phyloP scores from a whole-genome alignment of 2,888 invertebrate species.

The Drosophila infuscata region DNA sequence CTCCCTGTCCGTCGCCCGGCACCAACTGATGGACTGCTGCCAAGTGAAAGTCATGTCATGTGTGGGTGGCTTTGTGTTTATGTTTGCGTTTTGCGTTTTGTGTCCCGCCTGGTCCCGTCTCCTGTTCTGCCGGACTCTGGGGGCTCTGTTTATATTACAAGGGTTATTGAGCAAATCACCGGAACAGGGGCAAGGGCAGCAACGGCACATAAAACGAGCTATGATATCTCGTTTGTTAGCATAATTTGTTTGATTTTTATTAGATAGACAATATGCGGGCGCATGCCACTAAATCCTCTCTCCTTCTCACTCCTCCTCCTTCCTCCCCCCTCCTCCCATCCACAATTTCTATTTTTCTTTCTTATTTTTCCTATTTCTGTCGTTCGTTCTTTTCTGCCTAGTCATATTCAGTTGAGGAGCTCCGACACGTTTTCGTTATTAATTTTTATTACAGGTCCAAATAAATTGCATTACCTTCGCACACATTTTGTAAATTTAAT shows the following conservation, averaged over 20 bases:
- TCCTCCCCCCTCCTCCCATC: background rate
- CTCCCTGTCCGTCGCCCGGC: constrained; percentile 12
- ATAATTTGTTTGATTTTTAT: constrained; percentile 83
- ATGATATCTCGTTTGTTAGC: constrained; percentile 81
- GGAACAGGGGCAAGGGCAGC: constrained; percentile 35
- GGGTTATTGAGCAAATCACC: constrained; percentile 84
- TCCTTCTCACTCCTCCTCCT: no score
- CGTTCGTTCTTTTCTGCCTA: constrained; percentile 64
- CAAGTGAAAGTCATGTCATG: constrained; percentile 65
- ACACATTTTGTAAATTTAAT: constrained; percentile 73
- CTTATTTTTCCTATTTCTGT: constrained; percentile 10
- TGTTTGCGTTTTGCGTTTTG: constrained; percentile 42
- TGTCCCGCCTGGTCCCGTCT: background rate
- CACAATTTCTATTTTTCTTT: constrained; percentile 40
- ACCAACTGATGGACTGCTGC: constrained; percentile 77
- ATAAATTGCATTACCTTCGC: constrained; percentile 71
- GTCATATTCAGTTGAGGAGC: constrained; percentile 69
- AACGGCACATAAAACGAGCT: constrained; percentile 52
- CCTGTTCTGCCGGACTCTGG: constrained; percentile 22
- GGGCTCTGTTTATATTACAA: constrained; percentile 81
- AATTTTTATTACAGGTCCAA: constrained; percentile 81
- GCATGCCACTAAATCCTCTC: constrained; percentile 31
- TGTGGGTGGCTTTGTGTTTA: constrained; percentile 56
- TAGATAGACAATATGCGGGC: constrained; percentile 68
- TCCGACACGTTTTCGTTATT: constrained; percentile 82